Base-by-base conservation (phyloP, 2,888 invertebrate genomes). In the Cosmorhoe ocellata region DNA sequence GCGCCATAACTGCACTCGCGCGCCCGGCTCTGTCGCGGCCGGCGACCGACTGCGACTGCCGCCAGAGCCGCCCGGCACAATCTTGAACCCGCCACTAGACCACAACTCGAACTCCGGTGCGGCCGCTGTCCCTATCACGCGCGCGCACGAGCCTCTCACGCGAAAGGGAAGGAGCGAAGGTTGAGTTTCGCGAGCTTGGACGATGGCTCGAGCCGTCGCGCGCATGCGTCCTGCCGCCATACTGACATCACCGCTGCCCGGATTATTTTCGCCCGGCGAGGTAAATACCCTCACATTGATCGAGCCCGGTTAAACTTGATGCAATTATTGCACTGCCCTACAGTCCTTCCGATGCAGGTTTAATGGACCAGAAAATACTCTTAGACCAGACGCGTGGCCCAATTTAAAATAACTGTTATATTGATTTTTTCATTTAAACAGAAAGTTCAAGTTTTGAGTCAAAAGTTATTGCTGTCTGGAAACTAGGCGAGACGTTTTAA, bases 261-360 rank as follows among this genome's bases (percentile, higher is more conserved):
- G 89, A 88, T 87, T 90, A 89, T 90, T 90, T 90, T 89, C 77
- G 82, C 87, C 84, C 84, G 82, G 79, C 86, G 89, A 88, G 89
- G 89, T 90, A 90, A 89, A 89, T 89, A 90, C 88, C 89, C 89
- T 87, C 87, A 83, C 84, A 90, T 90, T 88, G 89, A 89, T 90
- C 89, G 86, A 69, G 74, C 81, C 84, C 81, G 82, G 86, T 85
- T 87, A 84, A 86, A 88, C 84, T 87, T 82, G 78, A 85, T 89
- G 89, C 89, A 90, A 87, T 88, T 84, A 89, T 88, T 88, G 89
- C 89, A 89, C 82, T 85, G 86, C 68, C 86, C 86, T 80, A n/a
- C n/a, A 85, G 79, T 84, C 79, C 77, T 79, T 67, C 58, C 72
- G 71, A 74, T 83, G 82, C 83, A 80, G 71, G 72, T 79, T 78